Conservation (phyloP, 2,797 vertebrate genomes). For the Ceryle rudis region DNA sequence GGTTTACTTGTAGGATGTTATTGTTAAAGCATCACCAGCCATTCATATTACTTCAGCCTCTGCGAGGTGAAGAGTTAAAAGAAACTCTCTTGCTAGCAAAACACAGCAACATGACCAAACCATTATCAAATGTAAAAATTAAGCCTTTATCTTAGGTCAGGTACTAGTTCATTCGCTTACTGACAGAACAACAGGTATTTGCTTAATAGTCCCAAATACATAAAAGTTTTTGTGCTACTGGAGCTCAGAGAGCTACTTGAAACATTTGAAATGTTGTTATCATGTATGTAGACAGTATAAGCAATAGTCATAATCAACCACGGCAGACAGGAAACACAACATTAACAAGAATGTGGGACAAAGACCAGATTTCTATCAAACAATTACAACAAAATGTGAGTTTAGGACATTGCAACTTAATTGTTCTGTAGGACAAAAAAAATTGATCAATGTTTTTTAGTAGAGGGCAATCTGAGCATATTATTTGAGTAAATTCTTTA, state of each 20-base stretch:
- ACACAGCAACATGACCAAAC: background rate
- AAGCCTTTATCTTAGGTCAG: background rate
- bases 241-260: background rate
- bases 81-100: background rate
- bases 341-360: background rate
- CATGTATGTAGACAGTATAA: background rate
- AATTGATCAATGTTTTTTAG: background rate
- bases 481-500: background rate
- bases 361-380: background rate
- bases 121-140: background rate
- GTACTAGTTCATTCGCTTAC: background rate
- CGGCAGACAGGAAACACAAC: background rate
- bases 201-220: background rate
- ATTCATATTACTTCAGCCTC: background rate
- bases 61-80: background rate
- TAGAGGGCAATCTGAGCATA: background rate
- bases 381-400: background rate
- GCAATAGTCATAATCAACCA: background rate
- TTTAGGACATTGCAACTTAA: background rate
- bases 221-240: background rate
- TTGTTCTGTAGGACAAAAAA: background rate
- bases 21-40: background rate
- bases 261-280: background rate
- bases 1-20: background rate
- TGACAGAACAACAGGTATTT: background rate